These are phyloP conservation scores for Deilephila porcellus DNA, from an alignment of 2,888 invertebrate species.

Conservation along the genomic window DNA sequence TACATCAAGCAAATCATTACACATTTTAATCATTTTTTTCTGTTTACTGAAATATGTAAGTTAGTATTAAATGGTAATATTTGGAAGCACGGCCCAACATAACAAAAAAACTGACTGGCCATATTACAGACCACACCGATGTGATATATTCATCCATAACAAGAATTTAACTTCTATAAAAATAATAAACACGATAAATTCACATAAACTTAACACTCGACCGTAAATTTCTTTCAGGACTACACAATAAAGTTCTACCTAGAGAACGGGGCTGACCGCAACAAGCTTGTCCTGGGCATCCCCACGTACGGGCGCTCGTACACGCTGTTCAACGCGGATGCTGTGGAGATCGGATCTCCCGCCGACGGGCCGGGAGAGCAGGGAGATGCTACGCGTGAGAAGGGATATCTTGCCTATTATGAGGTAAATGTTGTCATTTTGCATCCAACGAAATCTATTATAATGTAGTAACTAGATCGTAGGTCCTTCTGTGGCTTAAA, in stretches of 20 bases:
- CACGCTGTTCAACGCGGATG: conserved; percentile 93
- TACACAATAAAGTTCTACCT: conserved; percentile 93
- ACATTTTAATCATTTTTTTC: too few relatives aligned
- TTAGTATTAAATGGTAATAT: too few relatives aligned
- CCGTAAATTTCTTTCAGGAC: conserved; percentile 85
- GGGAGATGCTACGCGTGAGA: conserved; percentile 95
- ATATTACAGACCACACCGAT: too few relatives aligned
- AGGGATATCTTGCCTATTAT: conserved; percentile 96
- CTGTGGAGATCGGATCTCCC: conserved; percentile 93
- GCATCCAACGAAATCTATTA: too few relatives aligned
- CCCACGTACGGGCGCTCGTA: conserved; percentile 96
- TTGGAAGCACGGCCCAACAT: too few relatives aligned
- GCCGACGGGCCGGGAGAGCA: conserved; percentile 96
- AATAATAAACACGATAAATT: background rate
- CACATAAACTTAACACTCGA: background rate
- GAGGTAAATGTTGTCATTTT: conserved; percentile 84
- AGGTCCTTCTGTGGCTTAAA: too few relatives aligned
- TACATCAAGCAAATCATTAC: too few relatives aligned
- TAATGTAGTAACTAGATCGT: too few relatives aligned
- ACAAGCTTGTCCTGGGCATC: conserved; percentile 93
- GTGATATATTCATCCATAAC: too few relatives aligned
- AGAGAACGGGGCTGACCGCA: conserved; percentile 90
- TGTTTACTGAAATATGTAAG: too few relatives aligned
- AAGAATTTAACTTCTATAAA: too few relatives aligned
- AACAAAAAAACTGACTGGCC: too few relatives aligned